Percentiles rank a stretch among this genome's conserved stretches.
phyloP scores from a whole-genome alignment of 2,113 vertebrate species.

The Passer domesticus region DNA sequence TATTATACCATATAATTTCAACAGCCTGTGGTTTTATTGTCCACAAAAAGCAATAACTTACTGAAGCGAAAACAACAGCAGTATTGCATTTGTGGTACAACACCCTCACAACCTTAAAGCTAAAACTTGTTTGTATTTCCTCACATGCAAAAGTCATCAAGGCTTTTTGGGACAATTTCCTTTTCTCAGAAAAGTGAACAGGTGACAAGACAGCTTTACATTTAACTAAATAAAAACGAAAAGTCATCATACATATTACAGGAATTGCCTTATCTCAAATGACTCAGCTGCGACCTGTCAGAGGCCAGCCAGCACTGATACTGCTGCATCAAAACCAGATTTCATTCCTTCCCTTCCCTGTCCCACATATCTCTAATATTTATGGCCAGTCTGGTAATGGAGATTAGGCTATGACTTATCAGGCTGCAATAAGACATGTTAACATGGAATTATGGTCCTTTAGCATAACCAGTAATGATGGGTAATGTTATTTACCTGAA shows the following conservation, averaged over 20 bases:
- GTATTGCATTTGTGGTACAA: neutral
- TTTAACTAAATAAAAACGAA: neutral
- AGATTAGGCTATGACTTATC: conserved; percentile 45
- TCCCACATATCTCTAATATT: conserved; percentile 7
- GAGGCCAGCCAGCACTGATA: neutral
- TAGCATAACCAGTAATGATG: conserved; percentile 33
- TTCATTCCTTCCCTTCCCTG: neutral
- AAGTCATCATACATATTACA: neutral
- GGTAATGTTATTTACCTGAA: conserved; percentile 64
- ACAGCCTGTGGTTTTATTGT: conserved; percentile 55
- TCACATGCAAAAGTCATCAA: neutral
- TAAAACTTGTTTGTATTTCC: neutral
- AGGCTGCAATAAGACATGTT: conserved; percentile 32
- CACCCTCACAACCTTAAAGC: neutral
- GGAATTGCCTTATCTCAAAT: neutral
- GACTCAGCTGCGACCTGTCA: neutral
- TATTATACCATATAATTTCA: conserved; percentile 42
- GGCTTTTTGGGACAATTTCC: neutral
- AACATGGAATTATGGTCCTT: conserved; percentile 47
- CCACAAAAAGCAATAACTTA: conserved; percentile 49
- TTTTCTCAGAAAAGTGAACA: neutral
- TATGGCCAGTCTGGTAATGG: conserved; percentile 30
- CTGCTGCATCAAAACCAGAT: neutral
- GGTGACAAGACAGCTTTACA: neutral
- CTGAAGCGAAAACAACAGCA: neutral